Base-by-base conservation (phyloP, 2,888 invertebrate genomes). In the Tanytarsus gracilentus region DNA sequence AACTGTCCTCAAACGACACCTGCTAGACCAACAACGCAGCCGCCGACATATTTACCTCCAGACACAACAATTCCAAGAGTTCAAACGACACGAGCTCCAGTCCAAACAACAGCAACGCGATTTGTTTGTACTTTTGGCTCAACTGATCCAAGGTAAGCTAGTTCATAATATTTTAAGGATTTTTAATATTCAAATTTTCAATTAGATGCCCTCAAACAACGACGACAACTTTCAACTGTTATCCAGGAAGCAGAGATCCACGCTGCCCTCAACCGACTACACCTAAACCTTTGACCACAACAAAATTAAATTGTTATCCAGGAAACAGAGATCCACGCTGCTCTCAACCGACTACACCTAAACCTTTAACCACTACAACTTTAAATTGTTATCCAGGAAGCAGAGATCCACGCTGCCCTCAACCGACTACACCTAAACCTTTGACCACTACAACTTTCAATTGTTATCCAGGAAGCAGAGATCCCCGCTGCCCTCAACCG, bases 81-180 rank as follows among this genome's bases (percentile, higher is more conserved):
- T 50, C 58, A 11, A 48, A 18, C 62, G 16, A 61, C 66, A 4
- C 62, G 62, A 55, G 62, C 64, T 11, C 65, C 64, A 4, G 65
- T 63, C n/a, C n/a, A n/a, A n/a, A n/a, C n/a, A n/a, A n/a, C n/a
- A 11, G 63, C 68, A 4, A 69, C 70, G n/a, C 66, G 66, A 2
- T 67, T 68, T 4, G 36, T 63, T 2, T 75, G 74, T 58, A 74
- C 68, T 63, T 72, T 71, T 1, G 72, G 72, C 1, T 68, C 67
- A 4, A 63, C 62, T 40, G 69, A 70, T 61, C 67, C 70, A 2
- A 63, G 69, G 40, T 69, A 71, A 63, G 66, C 65, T 71, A 75
- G 73, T 74, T 70, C 63, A 72, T 77, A 63, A 73, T 77, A 62
- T 62, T 72, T 72, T 3, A 75, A 75, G 2, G 48, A 23, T 9